Evolutionary conservation across 2,888 invertebrate genomes (phyloP).

Genomic region (Drosophila pseudotakahashii): DNA sequence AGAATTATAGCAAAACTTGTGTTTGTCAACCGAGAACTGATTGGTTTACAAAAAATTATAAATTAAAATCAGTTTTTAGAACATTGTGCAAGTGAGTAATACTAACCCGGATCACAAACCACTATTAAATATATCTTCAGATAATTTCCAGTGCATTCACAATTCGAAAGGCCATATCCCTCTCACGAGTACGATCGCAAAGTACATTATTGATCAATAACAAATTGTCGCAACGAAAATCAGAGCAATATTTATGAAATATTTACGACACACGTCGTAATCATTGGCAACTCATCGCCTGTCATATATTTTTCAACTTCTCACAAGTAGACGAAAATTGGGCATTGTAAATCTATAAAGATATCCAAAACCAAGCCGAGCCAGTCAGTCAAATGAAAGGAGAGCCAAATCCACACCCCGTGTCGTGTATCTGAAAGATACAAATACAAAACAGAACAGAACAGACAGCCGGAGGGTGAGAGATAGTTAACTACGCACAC

Average conservation of each 20-base stretch:
- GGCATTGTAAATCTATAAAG: constrained; percentile 78
- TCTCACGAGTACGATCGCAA: constrained; percentile 32
- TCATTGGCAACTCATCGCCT: constrained; percentile 78
- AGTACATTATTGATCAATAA: constrained; percentile 74
- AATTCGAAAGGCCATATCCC: not conserved
- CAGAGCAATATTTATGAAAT: constrained; percentile 80
- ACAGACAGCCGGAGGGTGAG: constrained; percentile 2
- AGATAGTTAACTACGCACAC: constrained; percentile 26
- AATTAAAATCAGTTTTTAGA: constrained; percentile 6
- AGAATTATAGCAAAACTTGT: constrained; percentile 17
- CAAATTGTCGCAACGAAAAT: constrained; percentile 74
- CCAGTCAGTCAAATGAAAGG: constrained; percentile 30
- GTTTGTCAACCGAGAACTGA: constrained; percentile 4
- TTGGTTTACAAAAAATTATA: constrained; percentile 3
- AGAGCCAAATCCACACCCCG: constrained; percentile 17
- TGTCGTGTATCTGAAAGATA: constrained; percentile 67
- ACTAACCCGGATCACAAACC: too few species aligned
- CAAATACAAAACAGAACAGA: constrained; percentile 30
- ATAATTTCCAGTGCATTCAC: constrained; percentile 8
- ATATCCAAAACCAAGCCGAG: constrained; percentile 53
- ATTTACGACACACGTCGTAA: constrained; percentile 77
- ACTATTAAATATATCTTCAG: not conserved
- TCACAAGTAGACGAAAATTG: constrained; percentile 80
- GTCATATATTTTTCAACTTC: constrained; percentile 77
- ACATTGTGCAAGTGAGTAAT: not conserved